These are phyloP conservation scores for Salvelinus sp. DNA, from an alignment of 2,113 vertebrate species.

Conservation along the genomic window DNA sequence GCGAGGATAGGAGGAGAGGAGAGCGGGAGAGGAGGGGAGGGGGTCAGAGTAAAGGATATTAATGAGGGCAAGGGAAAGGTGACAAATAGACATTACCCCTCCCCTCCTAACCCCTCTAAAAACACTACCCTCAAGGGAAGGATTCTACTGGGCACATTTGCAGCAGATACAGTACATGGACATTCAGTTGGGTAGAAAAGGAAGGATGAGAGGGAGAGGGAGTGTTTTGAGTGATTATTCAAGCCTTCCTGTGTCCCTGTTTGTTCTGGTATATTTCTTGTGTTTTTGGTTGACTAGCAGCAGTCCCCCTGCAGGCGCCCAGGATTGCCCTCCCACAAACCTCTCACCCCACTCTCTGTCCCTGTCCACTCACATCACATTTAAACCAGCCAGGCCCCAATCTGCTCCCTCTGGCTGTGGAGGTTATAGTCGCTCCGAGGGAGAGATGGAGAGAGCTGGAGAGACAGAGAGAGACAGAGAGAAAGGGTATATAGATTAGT, in stretches of 20 bases:
- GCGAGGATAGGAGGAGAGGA: conserved; percentile 15
- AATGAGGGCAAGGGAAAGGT: conserved; percentile 15
- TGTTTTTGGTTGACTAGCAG: conserved; percentile 55
- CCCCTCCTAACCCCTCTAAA: not conserved
- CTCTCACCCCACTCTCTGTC: conserved; percentile 41
- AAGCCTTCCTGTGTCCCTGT: conserved; percentile 11
- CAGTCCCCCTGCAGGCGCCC: conserved; percentile 37
- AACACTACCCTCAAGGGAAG: conserved; percentile 8
- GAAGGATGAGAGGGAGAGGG: not conserved
- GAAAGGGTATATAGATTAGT: no score
- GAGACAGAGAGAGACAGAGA: no score
- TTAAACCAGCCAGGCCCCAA: conserved; percentile 31
- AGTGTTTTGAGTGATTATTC: conserved; percentile 8
- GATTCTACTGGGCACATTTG: not conserved
- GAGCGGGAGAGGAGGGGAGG: conserved; percentile 16
- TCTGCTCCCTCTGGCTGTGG: not conserved
- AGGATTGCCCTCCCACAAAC: conserved; percentile 37
- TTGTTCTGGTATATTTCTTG: conserved; percentile 30
- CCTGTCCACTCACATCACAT: conserved; percentile 61
- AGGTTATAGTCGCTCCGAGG: conserved; percentile 23
- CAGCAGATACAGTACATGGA: not conserved
- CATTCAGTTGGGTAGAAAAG: not conserved
- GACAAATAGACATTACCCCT: conserved; percentile 2
- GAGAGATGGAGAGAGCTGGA: not conserved
- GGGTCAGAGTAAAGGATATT: conserved; percentile 17